A percentile compares a stretch with the other conserved stretches of the same genome.
Evolutionary conservation across 2,113 vertebrate species (phyloP).

Genomic region (Syngnathus scovelli): DNA sequence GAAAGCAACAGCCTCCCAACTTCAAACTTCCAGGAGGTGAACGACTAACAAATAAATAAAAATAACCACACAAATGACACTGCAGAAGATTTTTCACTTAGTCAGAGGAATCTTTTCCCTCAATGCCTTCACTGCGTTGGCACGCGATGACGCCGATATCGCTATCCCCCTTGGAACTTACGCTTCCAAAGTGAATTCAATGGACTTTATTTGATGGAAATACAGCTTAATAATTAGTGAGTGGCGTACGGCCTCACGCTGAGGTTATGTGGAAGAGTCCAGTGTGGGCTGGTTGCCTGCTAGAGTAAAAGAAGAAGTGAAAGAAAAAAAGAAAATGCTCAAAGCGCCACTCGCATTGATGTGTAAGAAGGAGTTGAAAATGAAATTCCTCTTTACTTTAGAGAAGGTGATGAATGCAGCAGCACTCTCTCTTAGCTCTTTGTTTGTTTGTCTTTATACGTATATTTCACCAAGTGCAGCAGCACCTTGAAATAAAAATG

Average conservation of each 20-base stretch:
- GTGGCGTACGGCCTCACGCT: background rate
- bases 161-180: background rate
- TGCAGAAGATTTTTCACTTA: background rate
- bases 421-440: background rate
- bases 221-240: background rate
- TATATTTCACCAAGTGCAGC: background rate
- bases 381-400: background rate
- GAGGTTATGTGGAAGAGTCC: background rate
- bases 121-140: background rate
- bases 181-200: background rate
- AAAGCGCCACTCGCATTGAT: background rate
- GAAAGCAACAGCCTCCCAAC: background rate
- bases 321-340: background rate
- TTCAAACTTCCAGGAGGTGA: background rate
- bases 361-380: background rate
- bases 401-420: background rate
- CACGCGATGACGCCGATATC: background rate
- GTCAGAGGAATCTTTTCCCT: background rate
- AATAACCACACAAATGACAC: background rate
- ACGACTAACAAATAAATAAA: background rate
- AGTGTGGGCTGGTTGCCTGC: background rate
- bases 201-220: background rate
- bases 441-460: constrained; percentile 9
- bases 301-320: background rate
- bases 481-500: background rate